These are phyloP conservation scores for Oophaga sylvatica DNA, from an alignment of 2,797 vertebrate species.

Conservation along the genomic window DNA sequence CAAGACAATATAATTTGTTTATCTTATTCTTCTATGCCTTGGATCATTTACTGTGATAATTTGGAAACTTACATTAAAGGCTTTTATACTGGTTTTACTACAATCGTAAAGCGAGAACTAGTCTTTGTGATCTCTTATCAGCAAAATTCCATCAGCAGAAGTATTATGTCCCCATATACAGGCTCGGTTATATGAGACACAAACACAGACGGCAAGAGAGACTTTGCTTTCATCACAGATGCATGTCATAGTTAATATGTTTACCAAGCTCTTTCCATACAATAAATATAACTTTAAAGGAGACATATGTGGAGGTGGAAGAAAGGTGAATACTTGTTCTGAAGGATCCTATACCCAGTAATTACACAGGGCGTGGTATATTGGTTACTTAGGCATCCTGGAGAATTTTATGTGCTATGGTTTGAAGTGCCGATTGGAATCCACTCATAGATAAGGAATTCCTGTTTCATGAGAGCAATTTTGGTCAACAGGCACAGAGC, in stretches of 20 bases:
- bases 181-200: conserved; percentile 23
- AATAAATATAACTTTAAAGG: conserved; percentile 37
- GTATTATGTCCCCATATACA: conserved; percentile 22
- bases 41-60: conserved; percentile 36
- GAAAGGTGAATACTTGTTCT: not conserved
- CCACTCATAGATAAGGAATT: conserved; percentile 50
- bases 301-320: conserved; percentile 26
- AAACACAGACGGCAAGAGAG: conserved; percentile 18
- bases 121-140: conserved; percentile 52
- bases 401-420: conserved; percentile 25
- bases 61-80: conserved; percentile 44
- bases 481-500: conserved; percentile 1
- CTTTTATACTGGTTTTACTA: conserved; percentile 47
- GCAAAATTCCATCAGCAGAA: conserved; percentile 39
- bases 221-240: conserved; percentile 36
- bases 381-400: conserved; percentile 27
- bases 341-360: not conserved
- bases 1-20: conserved; percentile 31
- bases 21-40: conserved; percentile 29
- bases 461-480: conserved; percentile 43
- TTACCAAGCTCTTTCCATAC: conserved; percentile 44
- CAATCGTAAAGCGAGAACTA: conserved; percentile 40
- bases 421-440: conserved; percentile 29
- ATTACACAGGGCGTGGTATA: conserved; percentile 28
- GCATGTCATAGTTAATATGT: conserved; percentile 41